Base-by-base conservation (phyloP, 1,140 invertebrate genomes). In the Sesamia nonagrioides region DNA sequence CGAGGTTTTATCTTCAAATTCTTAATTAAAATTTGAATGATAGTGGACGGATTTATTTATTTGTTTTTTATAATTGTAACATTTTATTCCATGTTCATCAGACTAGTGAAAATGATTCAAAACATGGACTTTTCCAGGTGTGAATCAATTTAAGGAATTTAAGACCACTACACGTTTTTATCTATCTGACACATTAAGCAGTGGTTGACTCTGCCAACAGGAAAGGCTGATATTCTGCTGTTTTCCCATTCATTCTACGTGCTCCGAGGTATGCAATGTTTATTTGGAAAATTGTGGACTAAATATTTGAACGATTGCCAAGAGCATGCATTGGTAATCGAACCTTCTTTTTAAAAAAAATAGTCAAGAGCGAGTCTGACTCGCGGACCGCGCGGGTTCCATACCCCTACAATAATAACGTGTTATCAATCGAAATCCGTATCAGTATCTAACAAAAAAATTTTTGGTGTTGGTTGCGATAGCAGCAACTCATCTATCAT, bases 51-150 rank as follows among this genome's bases (percentile, higher is more conserved):
- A 3, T 3, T 1, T 3, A 27, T 27, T 27, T 3, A 3, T 27
- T 27, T 27, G 27, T 27, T 27, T 27, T 27, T 27, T 3, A 27
- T 27, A 27, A 27, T 27, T 27, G 27, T 1, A 27, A 27, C 3
- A 27, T 27, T 27, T 27, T 27, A 27, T 27, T 27, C 27, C 27
- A 45, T 45, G 11, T 11, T 45, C 45, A 0, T 50, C 13, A 1
- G 15, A n/a, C 45, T 50, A n/a, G 4, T 15, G 45, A 50, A 58
- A 58, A 33, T 58, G 21, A 58, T 58, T 58, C 54, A 58, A 50
- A 50, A n/a, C 11, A 17, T 18, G 54, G 21, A 58, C 2, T 58
- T 58, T 56, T 58, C 54, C 54, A 58, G 21, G 21, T 58, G 9
- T 27, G 54, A 21, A 13, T 15, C 54, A 58, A 9, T 11, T 27